Base-by-base conservation (phyloP, 2,113 vertebrate species). In the Eptesicus fuscus region DNA sequence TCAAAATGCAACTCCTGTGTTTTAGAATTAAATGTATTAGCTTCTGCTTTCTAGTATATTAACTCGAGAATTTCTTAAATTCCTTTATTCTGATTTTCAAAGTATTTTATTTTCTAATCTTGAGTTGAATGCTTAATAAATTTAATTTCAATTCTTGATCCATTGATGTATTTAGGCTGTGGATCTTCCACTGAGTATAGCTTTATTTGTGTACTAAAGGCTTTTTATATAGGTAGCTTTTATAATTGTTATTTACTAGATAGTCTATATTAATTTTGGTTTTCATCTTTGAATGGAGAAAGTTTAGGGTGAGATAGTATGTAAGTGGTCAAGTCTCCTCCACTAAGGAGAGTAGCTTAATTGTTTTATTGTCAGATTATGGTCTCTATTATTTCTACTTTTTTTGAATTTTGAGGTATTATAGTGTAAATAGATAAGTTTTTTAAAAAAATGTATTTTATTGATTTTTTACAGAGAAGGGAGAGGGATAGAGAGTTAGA, bases 1-100 rank as follows among this genome's bases (percentile, higher is more conserved):
- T 86, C 35, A 90, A 77, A 83, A 90, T 78, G 13, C 9, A 93
- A 12, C n/a, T 74, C 9, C 10, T 74, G 51, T 49, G 35, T 80
- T 83, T 95, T 91, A 88, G 42, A 85, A 92, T 89, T 67, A 80
- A 77, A 87, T 92, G 7, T 87, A 11, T n/a, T 88, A n/a, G 44
- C 42, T 88, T 82, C 65, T 84, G 70, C 42, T 92, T 69, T 67
- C 32, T 92, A 82, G 47, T 73, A 32, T n/a, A 28, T 85, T 85
- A 71, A 76, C 40, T 70, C 35, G 23, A 2, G 18, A 42, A 61
- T 90, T 93, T 79, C 35, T 93, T 63, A 17, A 63, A 63, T 56
- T 59, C 7, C n/a, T 85, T 82, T 93, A 82, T 71, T 89, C 2
- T 92, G 23, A 37, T 73, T 86, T 85, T 67, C 71, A 56, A 83